Base-by-base conservation (phyloP, 2,797 vertebrate species). In the Argentina silus region DNA sequence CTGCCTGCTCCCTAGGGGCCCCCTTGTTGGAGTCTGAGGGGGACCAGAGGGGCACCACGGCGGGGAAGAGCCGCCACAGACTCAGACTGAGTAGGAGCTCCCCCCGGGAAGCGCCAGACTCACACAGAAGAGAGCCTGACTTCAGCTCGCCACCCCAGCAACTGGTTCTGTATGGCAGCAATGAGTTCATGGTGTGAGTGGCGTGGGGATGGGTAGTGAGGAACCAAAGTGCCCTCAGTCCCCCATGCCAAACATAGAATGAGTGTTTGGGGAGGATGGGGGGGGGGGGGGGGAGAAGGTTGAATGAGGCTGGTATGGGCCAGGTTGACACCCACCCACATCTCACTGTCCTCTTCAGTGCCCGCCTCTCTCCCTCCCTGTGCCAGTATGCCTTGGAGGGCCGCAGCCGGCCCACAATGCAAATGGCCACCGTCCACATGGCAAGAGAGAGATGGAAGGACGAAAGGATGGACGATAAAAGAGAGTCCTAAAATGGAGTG, bases 131-230 rank as follows among this genome's bases (percentile, higher is more conserved):
- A 69, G 96, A 96, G 47, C 75, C 93, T 0, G 96, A 97, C 61
- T 89, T 93, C 7, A 67, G 91, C 83, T 57, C 94, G 12, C 78
- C 89, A 78, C 87, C 92, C 44, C 96, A 96, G 83, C 95, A 95
- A 87, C 91, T 96, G 45, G 93, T 97, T 85, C 92, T 97, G 80
- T 95, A 96, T 63, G 96, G 96, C 82, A 97, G 88, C 89, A 97
- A 97, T 0, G 97, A 98, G 86, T 98, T 98, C 86, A 97, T 98
- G 97, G 97, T 98, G 82, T 98, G 93, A 0, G 2, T 7, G 44
- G 68, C 48, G 59, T 44, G 47, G 44, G 50, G 59, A 63, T 44
- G 42, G 47, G 48, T n/a, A n/a, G n/a, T n/a, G n/a, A n/a, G 21
- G 44, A 56, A 12, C 59, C 69, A 9, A 56, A 19, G 7, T 9